phyloP scores from a whole-genome alignment of 1,140 invertebrate species.

The Andricus grossulariae region DNA sequence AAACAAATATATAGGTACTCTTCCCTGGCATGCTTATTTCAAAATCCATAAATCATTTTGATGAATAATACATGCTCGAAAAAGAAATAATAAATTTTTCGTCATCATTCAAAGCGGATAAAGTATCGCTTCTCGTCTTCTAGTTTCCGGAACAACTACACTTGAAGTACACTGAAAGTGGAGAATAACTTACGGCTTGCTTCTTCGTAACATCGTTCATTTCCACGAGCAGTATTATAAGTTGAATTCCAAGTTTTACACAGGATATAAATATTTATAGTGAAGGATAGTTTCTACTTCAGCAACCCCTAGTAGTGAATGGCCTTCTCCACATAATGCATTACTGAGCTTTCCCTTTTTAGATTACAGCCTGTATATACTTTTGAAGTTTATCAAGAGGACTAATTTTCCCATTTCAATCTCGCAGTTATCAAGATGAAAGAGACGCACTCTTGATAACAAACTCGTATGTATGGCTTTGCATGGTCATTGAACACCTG shows the following conservation, averaged over 20 bases:
- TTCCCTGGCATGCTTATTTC: not conserved
- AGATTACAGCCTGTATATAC: no score
- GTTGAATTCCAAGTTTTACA: conserved; percentile 28
- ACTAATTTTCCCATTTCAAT: no score
- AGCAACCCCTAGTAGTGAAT: not conserved
- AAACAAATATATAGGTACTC: no score
- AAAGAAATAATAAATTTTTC: conserved; percentile 14
- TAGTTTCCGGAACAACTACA: conserved; percentile 21
- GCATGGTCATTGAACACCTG: not conserved
- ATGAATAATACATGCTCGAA: conserved; percentile 14
- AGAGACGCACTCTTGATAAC: not conserved
- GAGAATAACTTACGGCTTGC: conserved; percentile 4
- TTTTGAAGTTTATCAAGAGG: no score
- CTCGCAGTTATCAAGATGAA: not conserved
- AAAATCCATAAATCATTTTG: not conserved
- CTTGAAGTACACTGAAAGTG: conserved; percentile 14
- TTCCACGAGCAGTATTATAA: conserved; percentile 24
- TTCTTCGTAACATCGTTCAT: conserved; percentile 12
- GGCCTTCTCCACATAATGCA: not conserved
- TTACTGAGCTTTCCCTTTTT: not conserved
- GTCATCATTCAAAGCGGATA: conserved; percentile 26
- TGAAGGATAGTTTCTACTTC: not conserved
- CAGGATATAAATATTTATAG: conserved; percentile 26
- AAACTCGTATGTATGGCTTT: not conserved
- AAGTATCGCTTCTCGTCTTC: conserved; percentile 20